Percentiles rank a stretch among this genome's conserved stretches.
Conservation (phyloP, 2,113 vertebrate species). For the Hypocryptadius cinnamomeus region DNA sequence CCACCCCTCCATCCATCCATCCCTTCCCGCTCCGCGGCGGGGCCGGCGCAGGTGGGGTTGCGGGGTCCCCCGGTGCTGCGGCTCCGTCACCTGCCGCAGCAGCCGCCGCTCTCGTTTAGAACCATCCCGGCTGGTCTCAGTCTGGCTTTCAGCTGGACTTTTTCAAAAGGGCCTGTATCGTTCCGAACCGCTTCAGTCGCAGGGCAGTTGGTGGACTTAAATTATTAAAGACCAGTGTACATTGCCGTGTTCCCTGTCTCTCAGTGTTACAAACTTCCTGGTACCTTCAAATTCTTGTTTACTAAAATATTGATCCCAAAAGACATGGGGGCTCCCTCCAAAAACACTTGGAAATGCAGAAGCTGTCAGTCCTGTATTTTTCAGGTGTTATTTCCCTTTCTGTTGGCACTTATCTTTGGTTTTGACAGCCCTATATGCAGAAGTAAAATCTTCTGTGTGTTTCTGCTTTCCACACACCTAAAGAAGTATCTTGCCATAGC, state of each 20-base stretch:
- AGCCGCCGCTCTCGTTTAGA: accelerated
- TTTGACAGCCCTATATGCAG: too few species aligned
- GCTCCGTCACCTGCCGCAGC: neutral
- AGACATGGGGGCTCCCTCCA: neutral
- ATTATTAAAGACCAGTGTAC: neutral
- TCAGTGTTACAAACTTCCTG: neutral
- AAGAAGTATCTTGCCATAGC: accelerated
- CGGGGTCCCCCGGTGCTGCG: neutral
- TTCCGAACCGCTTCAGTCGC: neutral
- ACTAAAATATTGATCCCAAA: neutral
- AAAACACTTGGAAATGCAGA: neutral
- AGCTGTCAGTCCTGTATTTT: neutral
- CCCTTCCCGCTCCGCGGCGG: neutral
- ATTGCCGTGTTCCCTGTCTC: neutral
- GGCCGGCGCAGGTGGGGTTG: neutral
- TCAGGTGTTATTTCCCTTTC: neutral
- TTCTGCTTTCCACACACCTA: accelerated
- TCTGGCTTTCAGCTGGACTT: accelerated
- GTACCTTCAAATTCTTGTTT: neutral
- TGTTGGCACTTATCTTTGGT: neutral
- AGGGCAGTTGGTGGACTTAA: too few species aligned
- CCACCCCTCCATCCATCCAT: too few species aligned
- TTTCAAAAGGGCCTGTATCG: neutral
- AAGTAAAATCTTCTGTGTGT: neutral
- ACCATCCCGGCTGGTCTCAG: accelerated